Evolutionary conservation across 2,113 vertebrate genomes (phyloP).

Genomic region (Pipra filicauda): DNA sequence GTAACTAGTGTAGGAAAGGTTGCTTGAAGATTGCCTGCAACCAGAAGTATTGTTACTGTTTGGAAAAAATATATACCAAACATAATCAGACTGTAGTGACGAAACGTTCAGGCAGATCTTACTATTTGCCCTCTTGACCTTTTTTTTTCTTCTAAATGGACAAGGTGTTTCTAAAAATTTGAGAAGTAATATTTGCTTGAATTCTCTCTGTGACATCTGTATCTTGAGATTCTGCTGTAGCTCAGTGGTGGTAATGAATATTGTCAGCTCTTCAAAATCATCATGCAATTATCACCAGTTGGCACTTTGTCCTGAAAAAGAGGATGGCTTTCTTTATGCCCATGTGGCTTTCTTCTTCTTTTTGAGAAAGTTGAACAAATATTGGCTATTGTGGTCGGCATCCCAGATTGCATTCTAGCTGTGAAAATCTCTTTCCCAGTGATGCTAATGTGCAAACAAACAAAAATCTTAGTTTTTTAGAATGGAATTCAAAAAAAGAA

Average conservation of each 20-base stretch:
- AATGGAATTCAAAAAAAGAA: background rate
- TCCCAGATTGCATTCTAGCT: background rate
- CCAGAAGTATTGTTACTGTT: background rate
- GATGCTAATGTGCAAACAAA: background rate
- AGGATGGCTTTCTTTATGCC: background rate
- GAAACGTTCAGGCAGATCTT: background rate
- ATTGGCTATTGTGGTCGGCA: background rate
- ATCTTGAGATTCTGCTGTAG: background rate
- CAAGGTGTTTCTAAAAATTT: background rate
- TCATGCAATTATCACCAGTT: background rate
- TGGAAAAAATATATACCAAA: background rate
- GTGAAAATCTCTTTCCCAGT: background rate
- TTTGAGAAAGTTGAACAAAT: constrained; percentile 14
- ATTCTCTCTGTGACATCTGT: background rate
- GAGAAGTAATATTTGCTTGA: background rate
- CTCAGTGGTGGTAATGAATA: background rate
- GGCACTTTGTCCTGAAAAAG: background rate
- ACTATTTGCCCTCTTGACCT: background rate
- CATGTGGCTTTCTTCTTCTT: background rate
- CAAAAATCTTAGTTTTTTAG: background rate
- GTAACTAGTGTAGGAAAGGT: background rate
- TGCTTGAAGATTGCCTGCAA: background rate
- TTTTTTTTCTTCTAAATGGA: background rate
- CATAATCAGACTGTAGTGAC: background rate
- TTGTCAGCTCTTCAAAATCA: background rate